Conservation (phyloP, 2,888 invertebrate genomes). For the Eupithecia subfuscata region DNA sequence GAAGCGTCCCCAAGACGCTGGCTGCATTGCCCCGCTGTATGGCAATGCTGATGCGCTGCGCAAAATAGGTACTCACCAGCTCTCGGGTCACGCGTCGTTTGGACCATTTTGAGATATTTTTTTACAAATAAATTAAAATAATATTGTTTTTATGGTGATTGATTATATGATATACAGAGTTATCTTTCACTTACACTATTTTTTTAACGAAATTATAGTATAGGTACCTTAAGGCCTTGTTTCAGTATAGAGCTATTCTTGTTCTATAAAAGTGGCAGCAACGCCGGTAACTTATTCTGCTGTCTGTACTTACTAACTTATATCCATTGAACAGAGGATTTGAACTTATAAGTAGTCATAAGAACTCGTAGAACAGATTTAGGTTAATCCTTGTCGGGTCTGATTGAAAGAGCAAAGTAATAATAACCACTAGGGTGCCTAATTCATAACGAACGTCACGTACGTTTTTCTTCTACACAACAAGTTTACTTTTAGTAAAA, state of each 20-base stretch:
- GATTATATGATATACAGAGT: no score
- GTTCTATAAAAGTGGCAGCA: neutral
- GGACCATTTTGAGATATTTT: no score
- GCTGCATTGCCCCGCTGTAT: no score
- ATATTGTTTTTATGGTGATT: no score
- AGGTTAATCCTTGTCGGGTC: slow-evolving; percentile 18
- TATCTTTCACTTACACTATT: no score
- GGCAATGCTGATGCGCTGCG: no score
- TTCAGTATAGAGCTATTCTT: neutral
- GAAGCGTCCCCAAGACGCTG: no score
- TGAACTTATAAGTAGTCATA: slow-evolving; percentile 24
- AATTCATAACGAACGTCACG: neutral
- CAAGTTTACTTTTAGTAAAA: neutral
- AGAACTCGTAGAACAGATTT: slow-evolving; percentile 18
- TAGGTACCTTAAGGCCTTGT: neutral
- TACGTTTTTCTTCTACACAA: neutral
- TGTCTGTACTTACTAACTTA: neutral
- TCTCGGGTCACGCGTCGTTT: no score
- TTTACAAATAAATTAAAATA: no score
- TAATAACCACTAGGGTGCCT: neutral
- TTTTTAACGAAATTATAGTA: neutral
- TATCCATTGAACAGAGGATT: slow-evolving; percentile 14
- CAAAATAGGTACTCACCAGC: no score
- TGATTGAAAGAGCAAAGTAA: slow-evolving; percentile 16
- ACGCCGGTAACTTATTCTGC: neutral